Base-by-base conservation (phyloP, 2,113 vertebrate genomes). In the Grammomys dolichurus region DNA sequence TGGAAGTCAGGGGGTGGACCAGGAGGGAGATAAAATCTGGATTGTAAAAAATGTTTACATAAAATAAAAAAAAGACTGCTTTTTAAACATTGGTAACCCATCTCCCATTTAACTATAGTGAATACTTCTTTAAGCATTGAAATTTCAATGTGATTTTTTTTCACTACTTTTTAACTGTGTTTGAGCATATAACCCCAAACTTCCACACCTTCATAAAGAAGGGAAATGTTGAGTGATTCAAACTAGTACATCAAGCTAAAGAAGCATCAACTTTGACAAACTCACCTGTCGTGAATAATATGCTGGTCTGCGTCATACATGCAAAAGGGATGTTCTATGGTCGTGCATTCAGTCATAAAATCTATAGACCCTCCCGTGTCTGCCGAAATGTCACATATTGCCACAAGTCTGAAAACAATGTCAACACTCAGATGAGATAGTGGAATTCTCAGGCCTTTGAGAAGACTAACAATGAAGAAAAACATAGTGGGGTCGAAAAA, bases 341-440 rank as follows among this genome's bases (percentile, higher is more conserved):
- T 99, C 1, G 99, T 99, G 94, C 99, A 99, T 70, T 99, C 99
- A 0, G 98, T 99, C 99, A 99, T 99, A 98, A 99, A 99, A 97
- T 99, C 99, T 96, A 99, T 99, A 16, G 99, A 99, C 78, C 99
- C 99, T 58, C 99, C 99, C 0, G 99, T 98, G 93, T 99, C 99
- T 0, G 99, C 99, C 46, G 99, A 99, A 96, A 99, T 99, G 98
- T 99, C 99, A 87, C 99, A 99, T 96, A 99, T 99, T 40, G 99
- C 99, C 97, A 99, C 95, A 87, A 99, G 98, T 96, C 99, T 99
- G 98, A 89, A 98, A 96, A 3, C 1, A 54, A 92, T 5, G 89
- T 31, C 54, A 33, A 46, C 17, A 82, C 65, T 63, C 67, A 86
- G 54, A 75, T 87, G 48, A 94, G 31, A 89, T 31, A 22, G 40